Evolutionary conservation across 64 coral and sea anemone species (phyloP).

Genomic region (Stylophora pistillata): DNA sequence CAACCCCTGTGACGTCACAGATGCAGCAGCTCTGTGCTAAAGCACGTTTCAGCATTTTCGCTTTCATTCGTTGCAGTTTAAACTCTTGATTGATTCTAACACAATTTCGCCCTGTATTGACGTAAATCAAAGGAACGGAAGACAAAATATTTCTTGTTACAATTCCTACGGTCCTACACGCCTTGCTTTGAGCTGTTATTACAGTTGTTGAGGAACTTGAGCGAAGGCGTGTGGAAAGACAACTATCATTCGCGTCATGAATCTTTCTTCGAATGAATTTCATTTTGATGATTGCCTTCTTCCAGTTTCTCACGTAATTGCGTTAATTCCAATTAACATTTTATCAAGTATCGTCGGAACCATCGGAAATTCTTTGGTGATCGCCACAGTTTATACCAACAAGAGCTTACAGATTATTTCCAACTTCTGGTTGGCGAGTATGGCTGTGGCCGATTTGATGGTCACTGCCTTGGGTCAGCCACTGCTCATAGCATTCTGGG

Average conservation of each 20-base stretch:
- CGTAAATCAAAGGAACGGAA: background rate
- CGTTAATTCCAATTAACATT: slow-evolving; percentile 24
- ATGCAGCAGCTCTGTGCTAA: background rate
- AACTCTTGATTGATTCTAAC: background rate
- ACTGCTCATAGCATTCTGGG: slow-evolving; percentile 67
- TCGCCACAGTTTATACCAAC: slow-evolving; percentile 84
- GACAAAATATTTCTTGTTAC: background rate
- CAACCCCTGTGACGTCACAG: background rate
- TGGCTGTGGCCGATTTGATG: slow-evolving; percentile 76
- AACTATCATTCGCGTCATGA: background rate
- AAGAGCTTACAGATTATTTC: slow-evolving; percentile 69
- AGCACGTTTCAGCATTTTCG: background rate
- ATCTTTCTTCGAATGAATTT: background rate
- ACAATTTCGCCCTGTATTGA: background rate
- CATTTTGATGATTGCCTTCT: slow-evolving; percentile 1
- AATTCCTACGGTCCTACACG: too few relatives aligned
- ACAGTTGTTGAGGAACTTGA: background rate
- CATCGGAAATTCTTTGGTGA: slow-evolving; percentile 80
- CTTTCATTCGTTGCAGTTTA: background rate
- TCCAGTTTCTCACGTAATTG: background rate
- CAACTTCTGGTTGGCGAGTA: slow-evolving; percentile 76
- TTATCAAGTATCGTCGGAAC: slow-evolving; percentile 55
- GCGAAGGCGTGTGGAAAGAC: background rate
- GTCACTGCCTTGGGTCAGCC: slow-evolving; percentile 75
- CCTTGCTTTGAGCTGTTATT: too few relatives aligned